A percentile compares a stretch with the other conserved stretches of the same genome.
Conservation (phyloP, 2,113 vertebrate genomes). For the Harpagus bidentatus region DNA sequence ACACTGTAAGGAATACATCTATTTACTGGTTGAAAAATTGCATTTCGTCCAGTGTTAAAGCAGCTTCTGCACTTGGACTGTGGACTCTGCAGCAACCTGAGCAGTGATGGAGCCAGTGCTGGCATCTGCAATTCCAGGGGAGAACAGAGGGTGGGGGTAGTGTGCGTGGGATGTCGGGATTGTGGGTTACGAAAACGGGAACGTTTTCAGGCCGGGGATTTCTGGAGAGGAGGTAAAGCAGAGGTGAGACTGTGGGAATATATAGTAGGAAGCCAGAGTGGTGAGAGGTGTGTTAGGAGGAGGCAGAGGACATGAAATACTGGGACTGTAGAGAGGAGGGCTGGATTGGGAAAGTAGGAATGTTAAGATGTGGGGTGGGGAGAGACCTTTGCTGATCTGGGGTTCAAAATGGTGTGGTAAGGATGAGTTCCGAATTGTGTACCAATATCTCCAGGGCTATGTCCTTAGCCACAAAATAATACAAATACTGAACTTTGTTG, state of each 20-base stretch:
- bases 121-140: neutral
- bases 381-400: neutral
- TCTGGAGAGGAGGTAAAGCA: neutral
- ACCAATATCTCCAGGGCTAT: neutral
- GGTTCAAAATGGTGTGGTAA: neutral
- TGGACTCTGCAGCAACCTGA: neutral
- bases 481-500: neutral
- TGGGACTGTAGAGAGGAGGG: neutral
- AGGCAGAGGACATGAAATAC: neutral
- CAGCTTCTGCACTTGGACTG: neutral
- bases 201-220: neutral
- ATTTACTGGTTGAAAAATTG: neutral
- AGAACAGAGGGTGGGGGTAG: neutral
- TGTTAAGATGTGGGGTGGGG: no score
- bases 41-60: neutral
- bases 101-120: neutral
- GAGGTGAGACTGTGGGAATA: neutral
- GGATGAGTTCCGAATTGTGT: neutral
- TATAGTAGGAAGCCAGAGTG: neutral
- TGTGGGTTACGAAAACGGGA: neutral
- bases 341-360: neutral
- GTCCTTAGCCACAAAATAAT: neutral
- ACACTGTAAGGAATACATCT: neutral
- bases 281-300: neutral
- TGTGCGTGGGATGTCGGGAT: accelerated